phyloP scores from a whole-genome alignment of 2,113 vertebrate species.

The Tetraodon nigroviridis region DNA sequence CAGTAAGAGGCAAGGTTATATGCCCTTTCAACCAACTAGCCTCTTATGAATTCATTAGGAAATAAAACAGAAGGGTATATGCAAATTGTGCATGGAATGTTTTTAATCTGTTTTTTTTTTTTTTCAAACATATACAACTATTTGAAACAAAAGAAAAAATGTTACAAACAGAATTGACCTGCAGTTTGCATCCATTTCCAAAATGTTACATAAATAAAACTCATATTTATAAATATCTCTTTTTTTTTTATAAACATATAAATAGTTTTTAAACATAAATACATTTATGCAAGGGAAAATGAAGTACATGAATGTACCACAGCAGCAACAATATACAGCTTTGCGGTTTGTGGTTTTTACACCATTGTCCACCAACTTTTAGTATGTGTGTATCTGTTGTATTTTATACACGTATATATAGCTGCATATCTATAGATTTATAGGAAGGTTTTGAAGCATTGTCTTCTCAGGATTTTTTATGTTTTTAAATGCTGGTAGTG shows the following conservation, averaged over 20 bases:
- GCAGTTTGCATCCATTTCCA: constrained; percentile 77
- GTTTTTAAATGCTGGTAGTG: constrained; percentile 55
- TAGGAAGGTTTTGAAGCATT: constrained; percentile 57
- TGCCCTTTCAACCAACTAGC: too few relatives aligned
- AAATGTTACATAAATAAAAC: constrained; percentile 85
- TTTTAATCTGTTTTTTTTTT: constrained; percentile 69
- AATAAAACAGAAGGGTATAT: constrained; percentile 43
- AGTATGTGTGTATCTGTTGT: constrained; percentile 51
- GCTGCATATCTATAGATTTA: constrained; percentile 53
- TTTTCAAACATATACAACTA: constrained; percentile 78
- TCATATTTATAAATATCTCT: constrained; percentile 84
- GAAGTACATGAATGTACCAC: constrained; percentile 79
- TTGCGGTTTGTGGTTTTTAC: constrained; percentile 74
- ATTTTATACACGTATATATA: constrained; percentile 59
- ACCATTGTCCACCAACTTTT: constrained; percentile 62
- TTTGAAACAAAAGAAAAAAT: constrained; percentile 74
- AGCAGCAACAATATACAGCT: constrained; percentile 80
- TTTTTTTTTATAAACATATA: constrained; percentile 85
- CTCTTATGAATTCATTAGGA: neutral
- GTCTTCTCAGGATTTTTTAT: constrained; percentile 60
- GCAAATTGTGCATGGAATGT: constrained; percentile 69
- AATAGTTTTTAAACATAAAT: constrained; percentile 84
- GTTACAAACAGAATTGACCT: constrained; percentile 80
- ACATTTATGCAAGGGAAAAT: constrained; percentile 77
- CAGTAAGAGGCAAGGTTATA: too few relatives aligned